Conservation (phyloP, 2,888 invertebrate genomes). For the Apodemia mormo region DNA sequence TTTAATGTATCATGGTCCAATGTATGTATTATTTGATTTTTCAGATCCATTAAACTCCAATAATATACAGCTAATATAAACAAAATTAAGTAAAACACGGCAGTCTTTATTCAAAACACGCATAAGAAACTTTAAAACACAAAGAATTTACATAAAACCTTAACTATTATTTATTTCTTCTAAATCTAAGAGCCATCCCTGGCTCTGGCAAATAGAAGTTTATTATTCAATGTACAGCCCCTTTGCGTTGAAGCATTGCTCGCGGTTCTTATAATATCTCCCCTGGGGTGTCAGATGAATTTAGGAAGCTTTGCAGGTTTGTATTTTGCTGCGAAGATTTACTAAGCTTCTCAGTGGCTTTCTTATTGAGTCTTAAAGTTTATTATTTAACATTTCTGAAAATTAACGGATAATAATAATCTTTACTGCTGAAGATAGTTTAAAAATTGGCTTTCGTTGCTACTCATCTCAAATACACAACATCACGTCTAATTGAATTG, state of each 20-base stretch:
- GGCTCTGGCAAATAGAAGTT: conserved; percentile 43
- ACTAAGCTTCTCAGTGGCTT: neutral
- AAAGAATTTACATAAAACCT: neutral
- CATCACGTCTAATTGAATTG: no score
- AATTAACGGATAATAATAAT: neutral
- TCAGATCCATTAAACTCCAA: no score
- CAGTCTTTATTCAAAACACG: neutral
- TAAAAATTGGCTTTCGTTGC: neutral
- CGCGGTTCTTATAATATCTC: conserved; percentile 32
- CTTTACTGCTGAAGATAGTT: neutral
- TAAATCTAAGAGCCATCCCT: neutral
- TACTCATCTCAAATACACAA: no score
- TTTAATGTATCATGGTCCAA: no score
- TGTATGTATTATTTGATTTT: no score
- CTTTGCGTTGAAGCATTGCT: conserved; percentile 20
- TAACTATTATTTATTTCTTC: neutral
- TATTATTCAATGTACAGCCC: conserved; percentile 21
- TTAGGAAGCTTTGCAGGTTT: conserved; percentile 27
- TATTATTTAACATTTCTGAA: neutral
- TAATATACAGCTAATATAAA: no score
- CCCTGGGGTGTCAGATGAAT: conserved; percentile 31
- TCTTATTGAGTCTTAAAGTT: neutral
- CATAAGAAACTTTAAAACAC: neutral
- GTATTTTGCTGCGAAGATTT: conserved; percentile 10
- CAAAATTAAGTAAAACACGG: no score